phyloP scores from a whole-genome alignment of 2,113 vertebrate genomes.

The Thamnophis sirtalis region DNA sequence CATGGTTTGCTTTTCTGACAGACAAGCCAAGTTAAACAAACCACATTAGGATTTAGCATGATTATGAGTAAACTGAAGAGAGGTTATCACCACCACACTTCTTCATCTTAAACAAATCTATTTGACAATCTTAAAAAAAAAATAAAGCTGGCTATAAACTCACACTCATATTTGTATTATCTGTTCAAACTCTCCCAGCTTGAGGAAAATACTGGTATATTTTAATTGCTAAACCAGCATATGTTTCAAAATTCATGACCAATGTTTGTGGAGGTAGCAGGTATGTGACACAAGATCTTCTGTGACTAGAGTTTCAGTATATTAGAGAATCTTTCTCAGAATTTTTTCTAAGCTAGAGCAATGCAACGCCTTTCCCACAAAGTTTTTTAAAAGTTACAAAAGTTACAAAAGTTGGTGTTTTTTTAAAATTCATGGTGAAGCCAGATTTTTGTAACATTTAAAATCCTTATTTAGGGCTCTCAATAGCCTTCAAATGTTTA shows the following conservation, averaged over 20 bases:
- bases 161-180: not conserved
- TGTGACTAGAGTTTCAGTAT: not conserved
- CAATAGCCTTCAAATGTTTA: not conserved
- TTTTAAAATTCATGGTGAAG: not conserved
- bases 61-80: not conserved
- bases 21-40: not conserved
- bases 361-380: not conserved
- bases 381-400: not conserved
- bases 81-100: not conserved
- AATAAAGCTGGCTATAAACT: not conserved
- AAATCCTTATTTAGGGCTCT: not conserved
- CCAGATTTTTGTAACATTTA: not conserved
- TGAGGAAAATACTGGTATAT: not conserved
- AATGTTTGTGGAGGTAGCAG: not conserved
- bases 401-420: not conserved
- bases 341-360: not conserved
- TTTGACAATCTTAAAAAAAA: not conserved
- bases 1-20: not conserved
- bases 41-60: not conserved
- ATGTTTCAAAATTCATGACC: not conserved
- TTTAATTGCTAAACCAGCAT: not conserved
- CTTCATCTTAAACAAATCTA: not conserved
- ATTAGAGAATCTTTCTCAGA: not conserved
- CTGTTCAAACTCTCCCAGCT: not conserved
- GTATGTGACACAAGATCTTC: not conserved